These are phyloP conservation scores for Halichoerus grypus DNA, from an alignment of 2,113 vertebrate genomes.

Conservation along the genomic window DNA sequence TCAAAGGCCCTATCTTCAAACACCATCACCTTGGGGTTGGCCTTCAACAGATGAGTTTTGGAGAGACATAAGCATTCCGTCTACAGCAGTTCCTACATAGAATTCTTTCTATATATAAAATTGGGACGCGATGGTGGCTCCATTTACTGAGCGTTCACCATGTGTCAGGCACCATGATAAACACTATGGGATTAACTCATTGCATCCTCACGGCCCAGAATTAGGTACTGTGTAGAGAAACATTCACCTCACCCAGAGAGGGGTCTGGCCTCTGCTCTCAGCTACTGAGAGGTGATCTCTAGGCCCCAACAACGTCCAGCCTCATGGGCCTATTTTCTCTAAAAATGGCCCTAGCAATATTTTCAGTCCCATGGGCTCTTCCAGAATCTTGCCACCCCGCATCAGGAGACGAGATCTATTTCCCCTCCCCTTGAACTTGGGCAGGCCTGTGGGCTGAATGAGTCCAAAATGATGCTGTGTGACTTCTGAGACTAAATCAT, in stretches of 20 bases:
- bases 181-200: fast-evolving
- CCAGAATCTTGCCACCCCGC: neutral
- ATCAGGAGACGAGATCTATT: neutral
- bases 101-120: neutral
- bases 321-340: neutral
- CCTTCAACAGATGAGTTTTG: neutral
- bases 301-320: neutral
- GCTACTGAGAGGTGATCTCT: neutral
- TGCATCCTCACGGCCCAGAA: neutral
- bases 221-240: neutral
- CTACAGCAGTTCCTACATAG: neutral
- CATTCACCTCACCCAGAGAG: neutral
- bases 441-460: neutral
- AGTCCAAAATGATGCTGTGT: neutral
- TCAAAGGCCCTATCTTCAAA: neutral
- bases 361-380: neutral
- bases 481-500: neutral
- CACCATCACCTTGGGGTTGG: neutral
- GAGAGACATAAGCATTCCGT: neutral
- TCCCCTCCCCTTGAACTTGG: neutral
- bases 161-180: neutral
- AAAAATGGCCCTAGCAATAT: neutral
- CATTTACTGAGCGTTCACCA: neutral
- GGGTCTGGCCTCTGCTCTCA: neutral
- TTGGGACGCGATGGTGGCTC: neutral